Evolutionary conservation across 2,797 vertebrate genomes (phyloP).

Genomic region (Bradypodion ventrale): DNA sequence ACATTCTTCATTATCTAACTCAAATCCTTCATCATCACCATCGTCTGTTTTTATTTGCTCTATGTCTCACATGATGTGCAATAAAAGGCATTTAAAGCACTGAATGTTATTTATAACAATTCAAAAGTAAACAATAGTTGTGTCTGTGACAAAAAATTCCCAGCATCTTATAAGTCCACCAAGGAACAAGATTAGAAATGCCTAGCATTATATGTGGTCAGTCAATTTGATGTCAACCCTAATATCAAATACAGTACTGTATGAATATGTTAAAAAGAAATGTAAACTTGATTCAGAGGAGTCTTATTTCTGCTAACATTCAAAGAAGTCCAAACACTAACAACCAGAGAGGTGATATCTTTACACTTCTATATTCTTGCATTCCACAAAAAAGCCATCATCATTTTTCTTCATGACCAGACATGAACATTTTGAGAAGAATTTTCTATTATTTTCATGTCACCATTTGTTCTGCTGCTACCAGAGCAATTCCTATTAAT

Average conservation of each 20-base stretch:
- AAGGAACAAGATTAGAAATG: neutral
- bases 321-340: neutral
- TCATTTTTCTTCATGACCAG: neutral
- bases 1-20: too few species aligned
- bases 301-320: neutral
- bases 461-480: neutral
- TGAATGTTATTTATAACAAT: too few species aligned
- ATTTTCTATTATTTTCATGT: neutral
- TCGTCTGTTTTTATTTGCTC: too few species aligned
- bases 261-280: neutral
- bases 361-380: neutral
- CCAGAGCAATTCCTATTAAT: neutral
- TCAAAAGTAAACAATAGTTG: neutral
- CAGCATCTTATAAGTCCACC: neutral
- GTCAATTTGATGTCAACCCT: neutral
- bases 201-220: neutral
- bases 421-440: neutral
- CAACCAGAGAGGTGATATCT: neutral
- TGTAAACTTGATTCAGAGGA: neutral
- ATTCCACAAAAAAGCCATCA: neutral
- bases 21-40: too few species aligned
- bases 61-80: too few species aligned
- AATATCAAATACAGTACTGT: neutral
- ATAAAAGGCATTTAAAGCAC: too few species aligned
- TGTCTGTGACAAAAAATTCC: neutral